Conservation (phyloP, 2,797 vertebrate species). For the Neosilurus mollespiculum region DNA sequence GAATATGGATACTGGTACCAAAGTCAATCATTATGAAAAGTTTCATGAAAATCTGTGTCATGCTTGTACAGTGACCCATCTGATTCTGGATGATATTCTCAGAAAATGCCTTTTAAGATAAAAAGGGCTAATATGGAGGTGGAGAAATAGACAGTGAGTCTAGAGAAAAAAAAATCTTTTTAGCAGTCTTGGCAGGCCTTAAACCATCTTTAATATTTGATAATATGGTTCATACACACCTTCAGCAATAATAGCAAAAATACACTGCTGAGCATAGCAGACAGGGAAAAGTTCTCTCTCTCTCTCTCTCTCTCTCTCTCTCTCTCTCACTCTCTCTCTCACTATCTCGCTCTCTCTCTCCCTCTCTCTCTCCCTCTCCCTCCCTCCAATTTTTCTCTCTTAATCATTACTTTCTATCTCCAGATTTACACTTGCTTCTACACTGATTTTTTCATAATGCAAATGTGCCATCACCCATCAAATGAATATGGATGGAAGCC, state of each 20-base stretch:
- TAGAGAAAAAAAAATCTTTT: no score
- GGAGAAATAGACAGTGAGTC: conserved; percentile 6
- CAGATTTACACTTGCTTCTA: conserved; percentile 22
- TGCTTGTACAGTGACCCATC: no score
- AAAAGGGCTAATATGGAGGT: neutral
- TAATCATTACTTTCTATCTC: conserved; percentile 12
- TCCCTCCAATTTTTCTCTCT: neutral
- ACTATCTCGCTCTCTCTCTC: neutral
- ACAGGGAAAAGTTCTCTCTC: conserved; percentile 56
- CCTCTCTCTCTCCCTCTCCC: conserved; percentile 20
- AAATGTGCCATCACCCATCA: conserved; percentile 41
- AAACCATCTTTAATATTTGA: conserved; percentile 83
- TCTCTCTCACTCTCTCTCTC: no score
- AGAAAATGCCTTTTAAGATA: no score
- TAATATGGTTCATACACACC: conserved; percentile 70
- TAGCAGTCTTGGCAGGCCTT: conserved; percentile 64
- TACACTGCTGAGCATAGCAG: conserved; percentile 62
- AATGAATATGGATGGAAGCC: conserved; percentile 44
- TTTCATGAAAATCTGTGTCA: no score
- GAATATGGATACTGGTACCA: no score
- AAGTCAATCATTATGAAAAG: no score
- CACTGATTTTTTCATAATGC: conserved; percentile 43
- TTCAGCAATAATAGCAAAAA: conserved; percentile 66
- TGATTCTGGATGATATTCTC: no score
- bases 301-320: conserved; percentile 34